Evolutionary conservation across 2,113 vertebrate genomes (phyloP), one percentile per base, ranked within the genome.

Genomic region (Crotalus tigris): DNA sequence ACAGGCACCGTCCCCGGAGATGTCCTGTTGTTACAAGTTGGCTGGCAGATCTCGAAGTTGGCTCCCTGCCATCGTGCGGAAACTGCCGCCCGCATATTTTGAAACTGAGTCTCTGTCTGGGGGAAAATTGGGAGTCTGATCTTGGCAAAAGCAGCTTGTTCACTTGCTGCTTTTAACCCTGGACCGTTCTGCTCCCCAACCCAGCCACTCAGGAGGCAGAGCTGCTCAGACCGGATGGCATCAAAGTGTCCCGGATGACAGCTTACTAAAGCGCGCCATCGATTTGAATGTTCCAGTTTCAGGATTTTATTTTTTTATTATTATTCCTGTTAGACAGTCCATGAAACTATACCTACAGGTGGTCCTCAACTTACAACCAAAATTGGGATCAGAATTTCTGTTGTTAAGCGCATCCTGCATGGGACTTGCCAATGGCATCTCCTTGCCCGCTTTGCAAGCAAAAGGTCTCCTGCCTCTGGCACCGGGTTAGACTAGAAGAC

Each of bases 1-100:
- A 46, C 26, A 23, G 8, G 13, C 33, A n/a, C 5, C 23, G 23
- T 58, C 51, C 58, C 33, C 19, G 1, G 85, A 88, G 85, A 53
- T 23, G 59, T 49, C 59, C 58, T 57, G 58, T 85, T 29, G 4
- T 17, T 17, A 7, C 2, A 19, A 44, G 86, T 6, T 4, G 44
- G 75, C 26, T 21, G 29, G 55, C 90, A 44, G n/a, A 7, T 4
- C n/a, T 9, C 0, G 0, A 2, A 3, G 29, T 87, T 92, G 9
- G 21, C 8, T 33, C 7, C 1, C 0, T 21, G 44, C 29, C 92
- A 91, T 19, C 46, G 0, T 0, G 49, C 33, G 44, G 9, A 0
- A 2, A 53, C n/a, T 33, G 29, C 24, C 92, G 5, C 93, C 89
- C 12, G 0, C 17, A 19, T 5, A 24, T 2, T 2, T 61, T 94